Evolutionary conservation across 2,113 vertebrate genomes (phyloP).

Genomic region (Eolophus roseicapilla): DNA sequence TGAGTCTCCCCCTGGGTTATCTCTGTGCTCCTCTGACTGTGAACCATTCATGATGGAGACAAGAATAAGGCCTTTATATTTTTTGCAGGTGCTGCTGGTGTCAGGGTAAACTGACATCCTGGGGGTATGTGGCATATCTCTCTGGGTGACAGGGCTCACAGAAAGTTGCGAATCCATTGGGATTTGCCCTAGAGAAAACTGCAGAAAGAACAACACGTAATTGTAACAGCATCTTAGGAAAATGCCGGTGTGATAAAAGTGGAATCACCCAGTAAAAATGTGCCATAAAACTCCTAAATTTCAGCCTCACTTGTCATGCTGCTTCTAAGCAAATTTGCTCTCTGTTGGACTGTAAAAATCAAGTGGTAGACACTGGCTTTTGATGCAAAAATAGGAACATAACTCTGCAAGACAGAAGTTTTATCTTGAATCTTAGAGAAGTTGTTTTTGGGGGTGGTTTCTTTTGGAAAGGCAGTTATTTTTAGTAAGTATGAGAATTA

Average conservation of each 20-base stretch:
- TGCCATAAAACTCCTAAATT: constrained; percentile 47
- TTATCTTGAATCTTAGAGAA: neutral
- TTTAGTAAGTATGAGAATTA: constrained; percentile 24
- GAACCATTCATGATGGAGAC: neutral
- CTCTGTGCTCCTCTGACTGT: neutral
- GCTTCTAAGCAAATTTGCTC: constrained; percentile 47
- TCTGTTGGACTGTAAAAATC: constrained; percentile 54
- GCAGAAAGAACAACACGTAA: neutral
- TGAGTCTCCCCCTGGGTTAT: neutral
- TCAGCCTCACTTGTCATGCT: constrained; percentile 48
- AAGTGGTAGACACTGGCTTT: neutral
- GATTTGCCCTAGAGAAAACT: constrained; percentile 38
- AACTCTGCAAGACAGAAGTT: constrained; percentile 19
- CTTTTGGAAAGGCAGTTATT: constrained; percentile 37
- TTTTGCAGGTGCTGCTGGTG: neutral
- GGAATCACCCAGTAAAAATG: constrained; percentile 42
- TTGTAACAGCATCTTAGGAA: constrained; percentile 5
- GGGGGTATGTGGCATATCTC: neutral
- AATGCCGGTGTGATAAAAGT: constrained; percentile 42
- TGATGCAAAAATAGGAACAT: constrained; percentile 14
- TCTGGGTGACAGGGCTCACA: neutral
- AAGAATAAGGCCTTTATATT: neutral
- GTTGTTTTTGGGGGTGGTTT: neutral
- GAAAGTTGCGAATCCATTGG: constrained; percentile 17
- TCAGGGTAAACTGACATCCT: neutral